Evolutionary conservation across 1,140 invertebrate genomes (phyloP).

Genomic region (Drosophila tani): DNA sequence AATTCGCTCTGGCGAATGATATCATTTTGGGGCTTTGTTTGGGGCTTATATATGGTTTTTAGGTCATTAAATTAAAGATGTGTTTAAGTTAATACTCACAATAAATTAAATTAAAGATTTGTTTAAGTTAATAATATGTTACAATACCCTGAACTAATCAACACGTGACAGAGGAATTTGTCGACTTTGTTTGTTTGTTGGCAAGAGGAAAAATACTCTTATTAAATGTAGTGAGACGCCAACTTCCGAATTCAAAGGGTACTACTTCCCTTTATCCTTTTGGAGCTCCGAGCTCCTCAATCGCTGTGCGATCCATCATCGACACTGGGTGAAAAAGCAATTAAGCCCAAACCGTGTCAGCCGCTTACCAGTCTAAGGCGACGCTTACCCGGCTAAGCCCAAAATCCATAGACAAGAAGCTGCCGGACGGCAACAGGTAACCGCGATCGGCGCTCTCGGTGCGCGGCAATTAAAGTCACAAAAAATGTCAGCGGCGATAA

Average conservation of each 20-base stretch:
- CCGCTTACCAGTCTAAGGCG: slow-evolving; percentile 55
- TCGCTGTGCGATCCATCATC: slow-evolving; percentile 58
- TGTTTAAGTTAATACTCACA: neutral
- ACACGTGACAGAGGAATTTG: neutral
- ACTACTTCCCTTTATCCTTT: neutral
- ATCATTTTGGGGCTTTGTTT: neutral
- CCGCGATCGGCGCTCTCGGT: slow-evolving; percentile 27
- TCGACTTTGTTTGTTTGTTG: neutral
- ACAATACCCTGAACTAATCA: slow-evolving; percentile 3
- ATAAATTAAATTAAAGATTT: neutral
- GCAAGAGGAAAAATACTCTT: too few relatives aligned
- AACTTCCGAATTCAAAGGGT: slow-evolving; percentile 13
- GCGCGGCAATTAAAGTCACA: slow-evolving; percentile 77
- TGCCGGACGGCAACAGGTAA: slow-evolving; percentile 55
- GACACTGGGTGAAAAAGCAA: slow-evolving; percentile 53
- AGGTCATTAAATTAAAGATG: neutral
- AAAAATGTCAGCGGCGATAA: slow-evolving; percentile 79
- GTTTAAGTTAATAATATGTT: neutral
- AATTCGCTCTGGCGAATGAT: neutral
- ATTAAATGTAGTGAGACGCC: neutral
- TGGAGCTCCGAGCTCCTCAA: neutral
- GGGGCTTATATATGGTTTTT: slow-evolving; percentile 11
- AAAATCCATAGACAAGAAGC: slow-evolving; percentile 57
- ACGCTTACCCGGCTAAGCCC: slow-evolving; percentile 50
- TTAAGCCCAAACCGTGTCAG: slow-evolving; percentile 69